Conservation (phyloP, 2,888 invertebrate species). For the Dusona sp. region DNA sequence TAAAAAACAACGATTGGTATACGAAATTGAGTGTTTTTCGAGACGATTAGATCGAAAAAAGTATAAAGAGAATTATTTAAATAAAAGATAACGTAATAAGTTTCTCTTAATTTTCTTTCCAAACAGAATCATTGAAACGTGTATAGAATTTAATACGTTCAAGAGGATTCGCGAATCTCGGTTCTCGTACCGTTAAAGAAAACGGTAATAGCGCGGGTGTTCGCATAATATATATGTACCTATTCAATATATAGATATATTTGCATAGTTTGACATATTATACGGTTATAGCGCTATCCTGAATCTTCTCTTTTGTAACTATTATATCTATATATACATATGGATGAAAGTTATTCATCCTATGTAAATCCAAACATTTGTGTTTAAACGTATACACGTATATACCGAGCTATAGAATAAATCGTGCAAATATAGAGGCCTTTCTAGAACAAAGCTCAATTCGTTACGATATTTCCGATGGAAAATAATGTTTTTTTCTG, state of each 20-base stretch:
- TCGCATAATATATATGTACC: constrained; percentile 22
- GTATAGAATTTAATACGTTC: constrained; percentile 37
- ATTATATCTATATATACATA: not conserved
- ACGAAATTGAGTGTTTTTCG: not conserved
- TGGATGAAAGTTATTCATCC: constrained; percentile 37
- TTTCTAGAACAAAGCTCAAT: not conserved
- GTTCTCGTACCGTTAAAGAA: constrained; percentile 64
- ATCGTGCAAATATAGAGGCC: not conserved
- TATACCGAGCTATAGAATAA: not conserved
- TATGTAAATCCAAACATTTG: constrained; percentile 1
- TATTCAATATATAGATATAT: constrained; percentile 11
- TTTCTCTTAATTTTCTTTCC: constrained; percentile 16
- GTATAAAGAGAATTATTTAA: not conserved
- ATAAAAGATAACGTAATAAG: not conserved
- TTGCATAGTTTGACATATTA: constrained; percentile 40
- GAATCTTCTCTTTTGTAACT: constrained; percentile 32
- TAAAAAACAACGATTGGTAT: not conserved
- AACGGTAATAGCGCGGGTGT: constrained; percentile 61
- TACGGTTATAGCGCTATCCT: constrained; percentile 57
- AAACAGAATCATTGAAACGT: constrained; percentile 21
- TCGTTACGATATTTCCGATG: not conserved
- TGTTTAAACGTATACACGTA: constrained; percentile 3
- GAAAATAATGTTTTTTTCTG: not conserved
- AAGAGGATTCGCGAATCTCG: constrained; percentile 41
- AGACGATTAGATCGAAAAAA: not conserved